Percentiles rank a stretch among this genome's conserved stretches.
Conservation (phyloP, 1,140 invertebrate species). For the Lasaia peninsularis region DNA sequence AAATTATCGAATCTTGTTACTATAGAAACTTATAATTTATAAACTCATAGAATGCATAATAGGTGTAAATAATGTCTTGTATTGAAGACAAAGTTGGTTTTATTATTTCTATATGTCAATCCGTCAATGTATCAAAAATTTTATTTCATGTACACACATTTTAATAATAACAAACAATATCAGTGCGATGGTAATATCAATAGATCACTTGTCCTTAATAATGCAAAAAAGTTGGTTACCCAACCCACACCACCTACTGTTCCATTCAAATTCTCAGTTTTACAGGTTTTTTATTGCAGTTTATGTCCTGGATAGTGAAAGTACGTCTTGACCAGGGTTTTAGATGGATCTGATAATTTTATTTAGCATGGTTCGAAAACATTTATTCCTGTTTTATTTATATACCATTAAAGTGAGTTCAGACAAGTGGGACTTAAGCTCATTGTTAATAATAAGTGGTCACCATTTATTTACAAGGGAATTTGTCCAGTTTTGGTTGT, state of each 20-base stretch:
- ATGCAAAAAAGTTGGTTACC: not conserved
- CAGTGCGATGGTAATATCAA: too few relatives aligned
- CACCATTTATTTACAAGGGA: not conserved
- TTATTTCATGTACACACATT: too few relatives aligned
- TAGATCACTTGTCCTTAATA: too few relatives aligned
- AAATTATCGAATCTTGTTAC: too few relatives aligned
- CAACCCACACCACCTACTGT: constrained; percentile 34
- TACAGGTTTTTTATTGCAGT: constrained; percentile 22
- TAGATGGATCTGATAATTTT: constrained; percentile 9
- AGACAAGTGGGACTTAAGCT: not conserved
- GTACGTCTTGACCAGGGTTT: constrained; percentile 8
- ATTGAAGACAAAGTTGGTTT: too few relatives aligned
- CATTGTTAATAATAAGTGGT: not conserved
- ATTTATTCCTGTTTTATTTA: constrained; percentile 1
- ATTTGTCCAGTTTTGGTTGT: too few relatives aligned
- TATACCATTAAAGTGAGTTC: not conserved
- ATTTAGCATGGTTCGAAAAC: not conserved
- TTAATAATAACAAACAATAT: too few relatives aligned
- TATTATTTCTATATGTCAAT: too few relatives aligned
- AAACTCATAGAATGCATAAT: too few relatives aligned
- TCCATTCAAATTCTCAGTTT: constrained; percentile 41
- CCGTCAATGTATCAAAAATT: too few relatives aligned
- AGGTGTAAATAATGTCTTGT: too few relatives aligned
- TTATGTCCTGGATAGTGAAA: constrained; percentile 6
- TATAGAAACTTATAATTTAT: too few relatives aligned